phyloP scores from a whole-genome alignment of 2,113 vertebrate genomes.

The Natator depressus region DNA sequence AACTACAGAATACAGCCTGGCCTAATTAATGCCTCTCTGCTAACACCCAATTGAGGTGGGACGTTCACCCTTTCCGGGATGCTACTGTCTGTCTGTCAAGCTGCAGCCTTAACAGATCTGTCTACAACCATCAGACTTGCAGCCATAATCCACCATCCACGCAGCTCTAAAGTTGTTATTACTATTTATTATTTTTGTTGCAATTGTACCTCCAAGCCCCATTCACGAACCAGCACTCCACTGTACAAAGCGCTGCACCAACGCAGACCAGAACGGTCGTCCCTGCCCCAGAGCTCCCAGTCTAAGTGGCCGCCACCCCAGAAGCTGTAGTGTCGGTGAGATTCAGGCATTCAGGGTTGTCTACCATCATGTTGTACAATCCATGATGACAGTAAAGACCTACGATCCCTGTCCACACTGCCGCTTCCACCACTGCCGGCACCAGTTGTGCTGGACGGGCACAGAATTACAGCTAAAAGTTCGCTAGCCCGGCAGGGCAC shows the following conservation, averaged over 20 bases:
- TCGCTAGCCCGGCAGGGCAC: rapidly evolving
- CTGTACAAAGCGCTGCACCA: rapidly evolving
- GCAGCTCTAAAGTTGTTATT: neutral
- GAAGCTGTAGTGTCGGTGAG: neutral
- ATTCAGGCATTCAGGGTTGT: neutral
- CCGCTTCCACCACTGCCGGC: neutral
- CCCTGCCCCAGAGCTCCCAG: neutral
- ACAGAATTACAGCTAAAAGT: neutral
- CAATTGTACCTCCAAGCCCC: rapidly evolving
- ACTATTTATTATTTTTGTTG: neutral
- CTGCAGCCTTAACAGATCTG: neutral
- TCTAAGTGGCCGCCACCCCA: neutral
- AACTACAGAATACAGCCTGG: neutral
- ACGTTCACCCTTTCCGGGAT: rapidly evolving
- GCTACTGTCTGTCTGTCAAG: neutral
- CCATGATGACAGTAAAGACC: neutral
- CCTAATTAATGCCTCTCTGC: neutral
- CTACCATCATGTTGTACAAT: neutral
- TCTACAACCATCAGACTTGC: neutral
- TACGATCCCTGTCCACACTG: neutral
- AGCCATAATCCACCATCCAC: neutral
- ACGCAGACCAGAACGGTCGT: rapidly evolving
- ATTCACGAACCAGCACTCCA: rapidly evolving
- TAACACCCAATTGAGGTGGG: neutral
- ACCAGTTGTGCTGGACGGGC: neutral